A percentile compares a stretch with the other conserved stretches of the same genome.
Evolutionary conservation across 2,888 invertebrate species (phyloP).

Genomic region (Tetragonula carbonaria): DNA sequence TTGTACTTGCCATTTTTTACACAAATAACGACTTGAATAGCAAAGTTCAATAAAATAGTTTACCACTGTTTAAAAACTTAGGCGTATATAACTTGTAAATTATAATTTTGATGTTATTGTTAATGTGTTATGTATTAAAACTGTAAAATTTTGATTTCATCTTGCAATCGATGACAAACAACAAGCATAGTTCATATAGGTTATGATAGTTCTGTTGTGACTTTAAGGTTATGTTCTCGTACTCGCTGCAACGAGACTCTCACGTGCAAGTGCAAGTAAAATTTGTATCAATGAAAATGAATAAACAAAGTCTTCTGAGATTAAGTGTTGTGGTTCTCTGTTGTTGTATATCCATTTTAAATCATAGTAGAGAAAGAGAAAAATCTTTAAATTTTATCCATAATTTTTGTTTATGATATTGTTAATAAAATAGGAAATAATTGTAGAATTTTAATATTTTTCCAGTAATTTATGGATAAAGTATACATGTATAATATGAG

Average conservation of each 20-base stretch:
- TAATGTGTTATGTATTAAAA: background rate
- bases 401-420: background rate
- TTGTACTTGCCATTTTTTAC: slow-evolving; percentile 42
- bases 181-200: background rate
- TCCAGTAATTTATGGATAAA: background rate
- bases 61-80: background rate
- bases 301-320: background rate
- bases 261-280: background rate
- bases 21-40: background rate
- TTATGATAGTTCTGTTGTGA: background rate
- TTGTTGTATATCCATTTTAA: background rate
- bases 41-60: background rate
- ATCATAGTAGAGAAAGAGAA: background rate
- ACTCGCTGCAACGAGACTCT: background rate
- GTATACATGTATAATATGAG: background rate
- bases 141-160: background rate
- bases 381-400: background rate
- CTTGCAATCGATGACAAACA: background rate
- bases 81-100: background rate
- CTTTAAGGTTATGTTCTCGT: slow-evolving; percentile 32
- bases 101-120: background rate
- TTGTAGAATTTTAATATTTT: no score
- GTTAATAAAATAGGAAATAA: background rate
- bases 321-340: background rate
- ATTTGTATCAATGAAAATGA: background rate